Percentiles rank a stretch among this genome's conserved stretches.
Evolutionary conservation across 2,888 invertebrate genomes (phyloP).

Genomic region (Sphaeridia pumilis): DNA sequence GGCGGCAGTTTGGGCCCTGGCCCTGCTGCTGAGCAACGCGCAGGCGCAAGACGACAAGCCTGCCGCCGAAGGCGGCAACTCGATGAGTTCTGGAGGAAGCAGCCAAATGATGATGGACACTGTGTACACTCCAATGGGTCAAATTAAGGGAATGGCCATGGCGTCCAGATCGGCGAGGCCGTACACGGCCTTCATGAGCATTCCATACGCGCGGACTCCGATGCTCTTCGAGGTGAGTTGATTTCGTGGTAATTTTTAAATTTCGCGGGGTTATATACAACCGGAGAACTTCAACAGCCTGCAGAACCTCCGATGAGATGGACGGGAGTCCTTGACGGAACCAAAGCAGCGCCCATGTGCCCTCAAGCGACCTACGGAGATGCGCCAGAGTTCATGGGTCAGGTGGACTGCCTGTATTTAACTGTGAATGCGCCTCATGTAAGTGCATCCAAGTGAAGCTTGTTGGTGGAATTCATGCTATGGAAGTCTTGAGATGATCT

Average conservation of each 20-base stretch:
- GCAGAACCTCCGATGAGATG: conserved; percentile 1
- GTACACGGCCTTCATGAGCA: not conserved
- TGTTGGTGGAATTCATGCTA: no score
- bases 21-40: not conserved
- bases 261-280: not conserved
- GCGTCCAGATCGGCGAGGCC: not conserved
- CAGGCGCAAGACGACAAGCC: not conserved
- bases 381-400: conserved; percentile 3
- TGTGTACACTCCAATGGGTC: not conserved
- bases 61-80: not conserved
- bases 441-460: no score
- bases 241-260: not conserved
- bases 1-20: not conserved
- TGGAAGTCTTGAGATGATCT: not conserved
- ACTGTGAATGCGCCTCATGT: conserved; percentile 8
- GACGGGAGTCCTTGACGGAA: conserved; percentile 3
- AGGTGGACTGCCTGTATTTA: conserved; percentile 9
- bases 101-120: not conserved
- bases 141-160: not conserved
- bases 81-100: not conserved
- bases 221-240: not conserved
- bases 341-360: conserved; percentile 3
- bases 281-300: not conserved
- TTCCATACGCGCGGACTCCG: conserved; percentile 1
- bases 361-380: not conserved